These are phyloP conservation scores for Pimpla rufipes DNA, from an alignment of 2,888 invertebrate genomes.

Conservation along the genomic window DNA sequence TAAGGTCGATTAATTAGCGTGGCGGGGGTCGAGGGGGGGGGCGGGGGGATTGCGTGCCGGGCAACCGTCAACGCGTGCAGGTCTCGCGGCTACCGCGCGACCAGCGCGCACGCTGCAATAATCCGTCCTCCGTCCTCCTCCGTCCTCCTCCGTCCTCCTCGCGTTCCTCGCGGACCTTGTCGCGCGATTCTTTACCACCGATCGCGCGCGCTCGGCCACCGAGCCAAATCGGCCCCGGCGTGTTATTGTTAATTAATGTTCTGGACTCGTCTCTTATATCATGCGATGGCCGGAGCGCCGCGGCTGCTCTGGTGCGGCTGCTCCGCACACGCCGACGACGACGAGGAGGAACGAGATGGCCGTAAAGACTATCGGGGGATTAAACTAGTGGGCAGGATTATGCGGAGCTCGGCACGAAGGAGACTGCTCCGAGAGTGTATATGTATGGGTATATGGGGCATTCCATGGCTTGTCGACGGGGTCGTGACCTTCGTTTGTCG, in stretches of 20 bases:
- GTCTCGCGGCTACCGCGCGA: slow-evolving; percentile 21
- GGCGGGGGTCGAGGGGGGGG: slow-evolving; percentile 6
- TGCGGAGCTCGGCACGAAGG: slow-evolving; percentile 55
- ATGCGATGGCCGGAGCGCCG: slow-evolving; percentile 41
- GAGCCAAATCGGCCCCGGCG: slow-evolving; percentile 72
- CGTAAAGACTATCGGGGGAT: slow-evolving; percentile 58
- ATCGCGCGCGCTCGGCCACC: slow-evolving; percentile 25
- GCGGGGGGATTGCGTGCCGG: slow-evolving; percentile 75
- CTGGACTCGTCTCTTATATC: slow-evolving; percentile 71
- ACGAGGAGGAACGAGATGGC: slow-evolving; percentile 12
- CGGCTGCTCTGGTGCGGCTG: neutral
- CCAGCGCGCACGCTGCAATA: slow-evolving; percentile 11
- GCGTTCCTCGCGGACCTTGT: slow-evolving; percentile 62
- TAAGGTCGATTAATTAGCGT: slow-evolving; percentile 74
- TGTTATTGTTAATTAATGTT: slow-evolving; percentile 80
- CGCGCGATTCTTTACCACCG: slow-evolving; percentile 71
- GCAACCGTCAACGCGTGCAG: slow-evolving; percentile 72
- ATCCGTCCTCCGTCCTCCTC: neutral
- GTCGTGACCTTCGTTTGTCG: no score
- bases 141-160: slow-evolving; percentile 21
- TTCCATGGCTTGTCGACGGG: no score
- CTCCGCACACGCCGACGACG: slow-evolving; percentile 22
- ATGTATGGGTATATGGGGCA: no score
- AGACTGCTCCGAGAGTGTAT: neutral
- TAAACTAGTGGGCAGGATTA: slow-evolving; percentile 62